Evolutionary conservation across 2,113 vertebrate genomes (phyloP).

Genomic region (Rissa tridactyla): DNA sequence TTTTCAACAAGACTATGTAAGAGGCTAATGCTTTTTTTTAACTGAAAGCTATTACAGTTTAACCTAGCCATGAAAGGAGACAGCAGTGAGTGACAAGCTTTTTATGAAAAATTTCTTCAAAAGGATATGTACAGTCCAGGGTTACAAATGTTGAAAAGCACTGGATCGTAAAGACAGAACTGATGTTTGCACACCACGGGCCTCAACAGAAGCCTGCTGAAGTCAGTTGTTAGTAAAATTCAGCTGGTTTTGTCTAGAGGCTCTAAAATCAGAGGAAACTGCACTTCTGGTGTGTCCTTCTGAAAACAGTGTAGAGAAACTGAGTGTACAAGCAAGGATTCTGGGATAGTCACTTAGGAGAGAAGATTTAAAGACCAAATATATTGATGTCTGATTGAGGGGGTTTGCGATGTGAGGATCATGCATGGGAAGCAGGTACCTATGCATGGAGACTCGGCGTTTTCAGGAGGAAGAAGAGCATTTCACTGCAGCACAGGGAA

Average conservation of each 20-base stretch:
- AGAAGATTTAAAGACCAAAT: not conserved
- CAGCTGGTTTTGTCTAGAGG: not conserved
- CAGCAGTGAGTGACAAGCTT: not conserved
- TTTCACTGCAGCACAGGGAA: not conserved
- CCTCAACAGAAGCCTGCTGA: not conserved
- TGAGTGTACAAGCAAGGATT: not conserved
- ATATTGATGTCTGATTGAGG: not conserved
- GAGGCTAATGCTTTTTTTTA: not conserved
- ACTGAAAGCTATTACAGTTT: not conserved
- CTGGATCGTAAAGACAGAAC: not conserved
- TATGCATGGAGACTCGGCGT: not conserved
- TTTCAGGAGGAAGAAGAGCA: not conserved
- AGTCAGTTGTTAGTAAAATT: not conserved
- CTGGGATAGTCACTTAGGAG: not conserved
- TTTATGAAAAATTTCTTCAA: not conserved
- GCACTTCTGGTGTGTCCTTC: not conserved
- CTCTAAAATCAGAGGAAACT: not conserved
- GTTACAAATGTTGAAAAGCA: not conserved
- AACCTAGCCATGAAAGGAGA: not conserved
- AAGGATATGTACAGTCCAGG: not conserved
- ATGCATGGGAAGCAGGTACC: not conserved
- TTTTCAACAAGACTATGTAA: not conserved
- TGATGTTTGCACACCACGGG: not conserved
- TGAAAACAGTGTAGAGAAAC: not conserved
- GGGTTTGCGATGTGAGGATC: accelerated